Percentiles rank a stretch among this genome's conserved stretches.
These are phyloP conservation scores for Saxicola maurus DNA, from an alignment of 2,797 vertebrate species.

Conservation along the genomic window DNA sequence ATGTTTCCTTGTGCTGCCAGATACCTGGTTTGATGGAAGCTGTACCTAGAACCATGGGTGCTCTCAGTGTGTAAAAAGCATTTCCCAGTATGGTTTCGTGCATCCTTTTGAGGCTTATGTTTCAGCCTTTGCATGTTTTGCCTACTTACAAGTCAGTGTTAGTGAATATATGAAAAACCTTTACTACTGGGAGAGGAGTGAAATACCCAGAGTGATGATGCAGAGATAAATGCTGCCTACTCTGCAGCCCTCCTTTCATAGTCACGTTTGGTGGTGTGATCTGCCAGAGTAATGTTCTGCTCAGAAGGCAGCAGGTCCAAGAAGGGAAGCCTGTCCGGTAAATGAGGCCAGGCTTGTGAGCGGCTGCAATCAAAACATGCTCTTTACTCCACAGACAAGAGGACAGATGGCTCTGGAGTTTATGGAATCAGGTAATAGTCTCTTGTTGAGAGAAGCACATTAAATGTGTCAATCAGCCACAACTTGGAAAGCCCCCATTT, in stretches of 20 bases:
- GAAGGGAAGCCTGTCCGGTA: slow-evolving; percentile 2
- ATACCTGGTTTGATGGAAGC: background rate
- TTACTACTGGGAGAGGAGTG: background rate
- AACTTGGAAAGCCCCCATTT: background rate
- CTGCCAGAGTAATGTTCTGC: background rate
- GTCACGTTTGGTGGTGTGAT: background rate
- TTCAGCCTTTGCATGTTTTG: background rate
- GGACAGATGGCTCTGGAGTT: slow-evolving; percentile 38
- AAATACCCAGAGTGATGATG: background rate
- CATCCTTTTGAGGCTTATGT: background rate
- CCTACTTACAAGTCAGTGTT: background rate
- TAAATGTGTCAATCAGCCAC: background rate
- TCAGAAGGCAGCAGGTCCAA: background rate
- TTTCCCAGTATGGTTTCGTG: background rate
- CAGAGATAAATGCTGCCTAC: background rate
- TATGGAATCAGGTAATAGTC: slow-evolving; percentile 4
- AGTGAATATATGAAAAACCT: background rate
- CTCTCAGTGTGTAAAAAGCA: background rate
- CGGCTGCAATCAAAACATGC: background rate
- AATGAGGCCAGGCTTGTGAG: background rate
- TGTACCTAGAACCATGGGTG: background rate
- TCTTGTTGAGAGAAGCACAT: slow-evolving; percentile 1
- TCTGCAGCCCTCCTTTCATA: background rate
- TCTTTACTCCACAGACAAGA: background rate
- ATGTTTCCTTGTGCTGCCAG: background rate